Conservation (phyloP, 2,797 vertebrate species). For the Enteromius paludinosus region DNA sequence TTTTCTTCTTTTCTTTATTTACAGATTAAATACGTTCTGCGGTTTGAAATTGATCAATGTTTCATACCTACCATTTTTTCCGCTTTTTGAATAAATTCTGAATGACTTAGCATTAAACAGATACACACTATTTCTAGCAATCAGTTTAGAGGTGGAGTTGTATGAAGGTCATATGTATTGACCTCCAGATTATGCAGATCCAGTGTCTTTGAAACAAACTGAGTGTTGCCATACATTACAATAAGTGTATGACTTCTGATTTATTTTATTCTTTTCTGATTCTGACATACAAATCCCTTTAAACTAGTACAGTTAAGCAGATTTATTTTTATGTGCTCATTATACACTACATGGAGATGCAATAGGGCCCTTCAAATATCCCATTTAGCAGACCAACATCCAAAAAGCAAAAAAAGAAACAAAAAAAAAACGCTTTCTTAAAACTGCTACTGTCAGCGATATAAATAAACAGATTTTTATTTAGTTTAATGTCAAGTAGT, state of each 20-base stretch:
- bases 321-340: conserved; percentile 60
- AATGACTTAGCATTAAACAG: conserved; percentile 73
- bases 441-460: background rate
- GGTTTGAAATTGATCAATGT: conserved; percentile 66
- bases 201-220: conserved; percentile 59
- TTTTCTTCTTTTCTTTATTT: conserved; percentile 73
- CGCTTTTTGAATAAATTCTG: conserved; percentile 71
- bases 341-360: conserved; percentile 47
- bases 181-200: conserved; percentile 70
- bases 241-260: conserved; percentile 67
- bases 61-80: conserved; percentile 49
- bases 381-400: conserved; percentile 46
- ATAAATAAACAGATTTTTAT: background rate
- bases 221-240: conserved; percentile 68
- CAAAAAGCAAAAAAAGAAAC: conserved; percentile 1
- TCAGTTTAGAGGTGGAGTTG: conserved; percentile 72
- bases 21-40: conserved; percentile 69
- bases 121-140: conserved; percentile 70
- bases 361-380: conserved; percentile 42
- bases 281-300: conserved; percentile 60
- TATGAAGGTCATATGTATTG: conserved; percentile 72
- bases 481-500: too few species aligned
- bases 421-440: background rate
- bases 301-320: conserved; percentile 65
- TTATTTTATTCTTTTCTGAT: too few species aligned